These are phyloP conservation scores for Sternarchorhynchus goeldii DNA, from an alignment of 2,797 vertebrate species.

Conservation along the genomic window DNA sequence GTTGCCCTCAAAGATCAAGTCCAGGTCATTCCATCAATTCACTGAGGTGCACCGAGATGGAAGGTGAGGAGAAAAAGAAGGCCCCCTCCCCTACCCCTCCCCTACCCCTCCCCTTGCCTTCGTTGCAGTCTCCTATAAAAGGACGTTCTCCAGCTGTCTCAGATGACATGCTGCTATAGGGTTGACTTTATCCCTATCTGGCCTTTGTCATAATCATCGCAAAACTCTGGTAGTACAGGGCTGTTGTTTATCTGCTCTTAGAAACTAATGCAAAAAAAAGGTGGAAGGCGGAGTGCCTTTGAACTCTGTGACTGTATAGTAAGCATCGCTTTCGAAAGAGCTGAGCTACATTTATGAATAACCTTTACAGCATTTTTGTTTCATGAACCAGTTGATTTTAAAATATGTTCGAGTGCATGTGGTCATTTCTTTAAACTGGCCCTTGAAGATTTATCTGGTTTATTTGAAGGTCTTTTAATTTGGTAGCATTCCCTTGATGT, in stretches of 20 bases:
- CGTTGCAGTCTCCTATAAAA: constrained; percentile 63
- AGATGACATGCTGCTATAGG: constrained; percentile 85
- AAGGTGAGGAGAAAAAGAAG: constrained; percentile 62
- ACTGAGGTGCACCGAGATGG: constrained; percentile 88
- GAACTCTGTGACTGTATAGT: not conserved
- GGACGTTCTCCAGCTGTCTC: constrained; percentile 84
- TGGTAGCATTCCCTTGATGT: constrained; percentile 68
- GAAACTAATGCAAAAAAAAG: not conserved
- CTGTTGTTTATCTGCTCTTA: constrained; percentile 16
- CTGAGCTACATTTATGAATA: constrained; percentile 60
- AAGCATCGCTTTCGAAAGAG: constrained; percentile 34
- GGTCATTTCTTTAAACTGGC: constrained; percentile 40
- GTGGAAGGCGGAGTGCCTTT: too few species aligned
- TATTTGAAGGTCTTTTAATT: constrained; percentile 70
- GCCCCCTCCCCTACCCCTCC: constrained; percentile 37
- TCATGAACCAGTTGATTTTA: constrained; percentile 66
- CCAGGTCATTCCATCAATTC: constrained; percentile 99
- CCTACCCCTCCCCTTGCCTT: constrained; percentile 41
- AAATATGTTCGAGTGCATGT: constrained; percentile 49
- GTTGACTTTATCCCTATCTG: constrained; percentile 46
- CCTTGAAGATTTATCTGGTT: constrained; percentile 63
- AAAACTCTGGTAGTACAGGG: not conserved
- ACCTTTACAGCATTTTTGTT: constrained; percentile 56
- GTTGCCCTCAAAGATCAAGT: constrained; percentile 99
- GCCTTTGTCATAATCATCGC: constrained; percentile 15